Conservation (phyloP, 2,797 vertebrate genomes). For the Fistularia commersonii region DNA sequence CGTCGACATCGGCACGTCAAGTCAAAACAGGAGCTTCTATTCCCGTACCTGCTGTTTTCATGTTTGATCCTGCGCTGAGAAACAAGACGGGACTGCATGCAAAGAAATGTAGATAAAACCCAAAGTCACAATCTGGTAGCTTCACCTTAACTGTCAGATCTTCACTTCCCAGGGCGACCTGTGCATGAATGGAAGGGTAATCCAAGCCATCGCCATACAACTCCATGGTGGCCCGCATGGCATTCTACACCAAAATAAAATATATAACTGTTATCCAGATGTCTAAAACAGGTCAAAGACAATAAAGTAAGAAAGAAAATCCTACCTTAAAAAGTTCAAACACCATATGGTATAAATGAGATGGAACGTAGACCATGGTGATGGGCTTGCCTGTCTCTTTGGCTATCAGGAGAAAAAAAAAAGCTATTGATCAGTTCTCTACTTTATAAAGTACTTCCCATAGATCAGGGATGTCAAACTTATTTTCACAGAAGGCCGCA, state of each 20-base stretch:
- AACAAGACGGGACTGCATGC: too few relatives aligned
- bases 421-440: background rate
- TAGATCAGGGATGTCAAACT: too few relatives aligned
- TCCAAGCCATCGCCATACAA: slow-evolving; percentile 81
- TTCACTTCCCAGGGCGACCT: slow-evolving; percentile 84
- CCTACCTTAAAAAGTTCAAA: slow-evolving; percentile 98
- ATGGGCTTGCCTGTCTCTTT: slow-evolving; percentile 82
- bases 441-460: too few relatives aligned
- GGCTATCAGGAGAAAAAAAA: slow-evolving; percentile 61
- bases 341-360: slow-evolving; percentile 98
- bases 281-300: too few relatives aligned
- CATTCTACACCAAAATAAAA: slow-evolving; percentile 77
- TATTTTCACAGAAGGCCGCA: too few relatives aligned
- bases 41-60: too few relatives aligned
- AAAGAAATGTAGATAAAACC: too few relatives aligned
- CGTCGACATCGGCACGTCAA: background rate
- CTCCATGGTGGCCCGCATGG: slow-evolving; percentile 98
- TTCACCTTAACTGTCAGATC: slow-evolving; percentile 94
- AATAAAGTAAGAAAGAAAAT: background rate
- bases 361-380: slow-evolving; percentile 93
- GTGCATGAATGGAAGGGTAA: slow-evolving; percentile 85
- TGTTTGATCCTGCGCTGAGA: too few relatives aligned
- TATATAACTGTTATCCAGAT: too few relatives aligned
- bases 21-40: background rate
- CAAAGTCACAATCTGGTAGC: too few relatives aligned